These are phyloP conservation scores for Aphelinus certus DNA, from an alignment of 1,140 invertebrate genomes.

Conservation along the genomic window DNA sequence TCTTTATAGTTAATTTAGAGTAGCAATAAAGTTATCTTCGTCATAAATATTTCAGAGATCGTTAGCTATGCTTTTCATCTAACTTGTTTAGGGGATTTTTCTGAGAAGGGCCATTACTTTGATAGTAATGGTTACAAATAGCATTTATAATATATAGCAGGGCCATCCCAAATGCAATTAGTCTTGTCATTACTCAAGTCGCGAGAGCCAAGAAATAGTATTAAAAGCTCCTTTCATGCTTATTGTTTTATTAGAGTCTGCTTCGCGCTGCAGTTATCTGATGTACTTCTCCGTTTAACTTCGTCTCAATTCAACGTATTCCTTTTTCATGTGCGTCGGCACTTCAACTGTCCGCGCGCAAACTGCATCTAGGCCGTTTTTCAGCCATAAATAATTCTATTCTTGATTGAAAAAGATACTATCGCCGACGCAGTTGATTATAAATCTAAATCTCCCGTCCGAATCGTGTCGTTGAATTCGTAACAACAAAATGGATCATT, in stretches of 20 bases:
- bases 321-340: constrained; percentile 41
- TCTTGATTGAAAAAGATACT: background rate
- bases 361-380: background rate
- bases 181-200: constrained; percentile 46
- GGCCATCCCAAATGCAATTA: constrained; percentile 38
- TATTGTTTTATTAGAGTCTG: constrained; percentile 26
- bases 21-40: background rate
- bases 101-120: constrained; percentile 4
- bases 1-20: too few relatives aligned
- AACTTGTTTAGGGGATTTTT: background rate
- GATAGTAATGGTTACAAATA: constrained; percentile 20
- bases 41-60: constrained; percentile 30
- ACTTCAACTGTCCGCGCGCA: constrained; percentile 34
- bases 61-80: constrained; percentile 2
- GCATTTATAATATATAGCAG: constrained; percentile 17
- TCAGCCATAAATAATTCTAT: constrained; percentile 17
- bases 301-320: constrained; percentile 43
- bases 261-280: constrained; percentile 20
- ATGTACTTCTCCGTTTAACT: constrained; percentile 43
- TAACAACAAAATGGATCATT: too few relatives aligned
- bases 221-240: constrained; percentile 34
- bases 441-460: background rate
- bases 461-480: too few relatives aligned
- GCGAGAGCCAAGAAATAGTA: constrained; percentile 45
- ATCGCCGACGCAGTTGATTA: background rate